Evolutionary conservation across 2,113 vertebrate species (phyloP), one percentile per base, ranked within the genome.

Genomic region (Brachionichthys hirsutus): DNA sequence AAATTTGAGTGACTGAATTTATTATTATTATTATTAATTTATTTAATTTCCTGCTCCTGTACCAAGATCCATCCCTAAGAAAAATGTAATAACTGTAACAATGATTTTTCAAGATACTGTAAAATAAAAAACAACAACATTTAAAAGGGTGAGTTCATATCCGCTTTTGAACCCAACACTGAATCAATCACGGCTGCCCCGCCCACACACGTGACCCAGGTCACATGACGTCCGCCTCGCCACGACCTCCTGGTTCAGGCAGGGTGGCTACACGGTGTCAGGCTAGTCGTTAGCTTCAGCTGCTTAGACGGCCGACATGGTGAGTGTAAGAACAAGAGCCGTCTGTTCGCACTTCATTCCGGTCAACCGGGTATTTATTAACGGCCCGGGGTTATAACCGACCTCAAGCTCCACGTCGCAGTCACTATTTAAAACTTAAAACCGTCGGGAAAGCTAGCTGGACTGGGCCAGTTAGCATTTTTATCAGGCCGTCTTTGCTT

Each of bases 291-390:
- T 87, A 87, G 86, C 87, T 83, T 84, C 72, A 70, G 78, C 75
- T 84, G 81, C 80, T 61, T 45, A 68, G 36, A 84, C 85, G 63
- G 84, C 81, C 77, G 66, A 85, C 17, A 89, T 89, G 88, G 88
- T 90, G 68, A 87, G 88, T 88, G 54, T 35, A 9, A 70, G 58
- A 68, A 46, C 45, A 44, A 16, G 1, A 44, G 18, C 2, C 16
- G n/a, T 7, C 47, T 41, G 3, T 12, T 9, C 9, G 17, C 19
- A 46, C 35, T 6, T 0, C 11, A 34, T 3, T 9, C 9, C 49
- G 61, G 60, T 2, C 3, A 66, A 20, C 8, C 1, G 7, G 2
- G 1, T 7, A 2, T 19, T 59, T 17, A 7, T 38, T 45, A 0
- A 35, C 42, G 18, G 3, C 2, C 0, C 2, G 6, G 13, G 11